Evolutionary conservation across 2,113 vertebrate genomes (phyloP).

Genomic region (Alces alces): DNA sequence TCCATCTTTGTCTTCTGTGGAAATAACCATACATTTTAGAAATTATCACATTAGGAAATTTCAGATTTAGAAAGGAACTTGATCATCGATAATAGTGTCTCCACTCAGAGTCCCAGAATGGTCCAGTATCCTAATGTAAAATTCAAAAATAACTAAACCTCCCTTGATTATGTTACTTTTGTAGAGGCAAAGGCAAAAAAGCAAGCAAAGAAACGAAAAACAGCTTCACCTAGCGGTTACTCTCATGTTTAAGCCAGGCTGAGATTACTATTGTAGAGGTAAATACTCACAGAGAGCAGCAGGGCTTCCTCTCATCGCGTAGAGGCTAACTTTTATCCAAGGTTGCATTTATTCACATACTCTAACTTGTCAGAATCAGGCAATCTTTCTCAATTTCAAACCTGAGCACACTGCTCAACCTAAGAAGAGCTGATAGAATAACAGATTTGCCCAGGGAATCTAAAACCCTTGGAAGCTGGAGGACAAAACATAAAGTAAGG

Average conservation of each 20-base stretch:
- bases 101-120: neutral
- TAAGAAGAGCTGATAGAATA: neutral
- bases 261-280: neutral
- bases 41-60: neutral
- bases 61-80: neutral
- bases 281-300: neutral
- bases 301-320: neutral
- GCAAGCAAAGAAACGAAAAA: neutral
- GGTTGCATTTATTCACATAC: neutral
- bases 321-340: neutral
- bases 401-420: neutral
- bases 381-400: constrained; percentile 38
- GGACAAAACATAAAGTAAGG: neutral
- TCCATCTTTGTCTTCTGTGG: neutral
- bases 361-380: neutral
- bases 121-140: neutral
- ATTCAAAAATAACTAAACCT: neutral
- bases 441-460: neutral
- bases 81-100: neutral
- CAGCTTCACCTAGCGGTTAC: neutral
- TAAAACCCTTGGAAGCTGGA: neutral
- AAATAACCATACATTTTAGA: neutral
- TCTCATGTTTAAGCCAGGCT: neutral
- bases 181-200: neutral
- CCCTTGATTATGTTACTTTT: neutral